Conservation (phyloP, 2,113 vertebrate species). For the Drymodes brunneopygia region DNA sequence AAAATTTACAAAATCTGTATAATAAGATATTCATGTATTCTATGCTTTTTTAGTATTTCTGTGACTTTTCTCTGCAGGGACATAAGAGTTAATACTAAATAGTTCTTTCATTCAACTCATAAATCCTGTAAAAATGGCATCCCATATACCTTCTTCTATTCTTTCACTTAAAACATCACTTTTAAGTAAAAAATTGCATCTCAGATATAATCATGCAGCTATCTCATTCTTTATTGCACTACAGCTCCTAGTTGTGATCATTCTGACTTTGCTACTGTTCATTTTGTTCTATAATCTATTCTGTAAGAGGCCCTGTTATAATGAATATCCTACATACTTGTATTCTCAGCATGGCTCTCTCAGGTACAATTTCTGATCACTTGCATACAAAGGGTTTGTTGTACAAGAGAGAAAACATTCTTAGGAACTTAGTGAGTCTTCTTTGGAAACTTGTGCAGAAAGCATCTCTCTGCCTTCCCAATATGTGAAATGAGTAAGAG, state of each 20-base stretch:
- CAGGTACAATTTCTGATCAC: not conserved
- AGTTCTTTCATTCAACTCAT: not conserved
- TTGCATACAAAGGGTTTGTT: not conserved
- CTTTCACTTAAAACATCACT: not conserved
- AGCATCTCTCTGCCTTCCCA: not conserved
- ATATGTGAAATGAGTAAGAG: not conserved
- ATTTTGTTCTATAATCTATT: not conserved
- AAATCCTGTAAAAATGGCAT: not conserved
- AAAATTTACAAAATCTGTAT: not conserved
- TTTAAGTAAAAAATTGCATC: not conserved
- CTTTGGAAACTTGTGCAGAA: not conserved
- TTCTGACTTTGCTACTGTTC: not conserved
- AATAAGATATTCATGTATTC: not conserved
- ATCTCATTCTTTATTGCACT: not conserved
- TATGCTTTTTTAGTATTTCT: not conserved
- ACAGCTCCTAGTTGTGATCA: not conserved
- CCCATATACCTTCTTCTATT: not conserved
- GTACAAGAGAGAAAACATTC: not conserved
- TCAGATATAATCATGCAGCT: not conserved
- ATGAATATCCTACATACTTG: not conserved
- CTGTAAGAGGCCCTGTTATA: not conserved
- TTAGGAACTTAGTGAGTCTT: not conserved
- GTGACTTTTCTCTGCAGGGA: not conserved
- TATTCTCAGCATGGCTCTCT: not conserved
- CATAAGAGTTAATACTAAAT: not conserved